Base-by-base conservation (phyloP, 2,797 vertebrate genomes). In the Clarias platycephalus region DNA sequence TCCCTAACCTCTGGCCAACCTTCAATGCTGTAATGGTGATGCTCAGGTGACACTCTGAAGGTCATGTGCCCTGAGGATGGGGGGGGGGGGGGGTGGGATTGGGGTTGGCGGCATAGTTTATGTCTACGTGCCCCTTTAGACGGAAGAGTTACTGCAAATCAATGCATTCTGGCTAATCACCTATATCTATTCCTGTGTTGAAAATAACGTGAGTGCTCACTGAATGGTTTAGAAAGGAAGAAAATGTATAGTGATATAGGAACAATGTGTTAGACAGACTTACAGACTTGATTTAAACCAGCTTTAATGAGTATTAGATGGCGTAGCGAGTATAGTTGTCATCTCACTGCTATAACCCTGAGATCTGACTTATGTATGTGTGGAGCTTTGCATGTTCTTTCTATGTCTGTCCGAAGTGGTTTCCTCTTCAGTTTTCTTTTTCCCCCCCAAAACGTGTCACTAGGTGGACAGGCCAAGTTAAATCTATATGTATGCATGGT, bases 11-110 rank as follows among this genome's bases (percentile, higher is more conserved):
- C 37, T 49, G n/a, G 3, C n/a, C 37, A 49, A 26, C 37, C 12
- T 40, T 63, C 76, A 78, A 40, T 64, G 77, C 26, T 64, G 60
- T 79, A 63, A 44, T 49, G 8, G 37, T 64, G 60, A 64, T 44
- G 60, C 37, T 63, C 15, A 64, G 60, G 63, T 80, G 60, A 64
- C 37, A 53, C 60, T 64, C 37, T 66, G 77, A 80, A 64, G 77
- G 62, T 80, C 77, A 64, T 80, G 77, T 80, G 77, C 28, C 37
- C 62, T 64, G 37, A n/a, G 57, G 2, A 37, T 9, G 4, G n/a
- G 10, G 44, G 10, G 44, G 44, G 44, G 0, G 44, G 9, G 44
- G 1, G 10, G 10, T 0, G 57, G 20, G 18, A 15, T 77, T 77
- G 49, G 2, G 49, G 2, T 20, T 60, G 55, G 7, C 37, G 53